Evolutionary conservation across 2,888 invertebrate species (phyloP).

Genomic region (Pristionchus fissidentatus): DNA sequence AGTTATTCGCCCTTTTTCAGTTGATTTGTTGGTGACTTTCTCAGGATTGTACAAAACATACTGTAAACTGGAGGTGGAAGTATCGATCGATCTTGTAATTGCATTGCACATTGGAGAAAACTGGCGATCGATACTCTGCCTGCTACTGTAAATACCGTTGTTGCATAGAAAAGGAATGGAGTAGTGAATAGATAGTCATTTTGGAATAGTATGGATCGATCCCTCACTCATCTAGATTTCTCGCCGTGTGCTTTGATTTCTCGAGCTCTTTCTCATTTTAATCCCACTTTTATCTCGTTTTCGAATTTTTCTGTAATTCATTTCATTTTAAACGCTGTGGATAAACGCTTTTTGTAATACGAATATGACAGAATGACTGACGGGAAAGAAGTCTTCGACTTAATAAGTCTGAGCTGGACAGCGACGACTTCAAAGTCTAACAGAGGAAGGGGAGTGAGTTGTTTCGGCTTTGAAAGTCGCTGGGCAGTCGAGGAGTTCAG

Average conservation of each 20-base stretch:
- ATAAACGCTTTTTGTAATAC: constrained; percentile 25
- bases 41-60: constrained; percentile 32
- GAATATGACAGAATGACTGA: neutral
- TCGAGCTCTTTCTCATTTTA: constrained; percentile 32
- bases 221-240: neutral
- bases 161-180: constrained; percentile 39
- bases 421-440: too few species aligned
- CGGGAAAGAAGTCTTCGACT: too few species aligned
- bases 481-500: too few species aligned
- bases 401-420: too few species aligned
- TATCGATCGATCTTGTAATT: neutral
- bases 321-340: constrained; percentile 35
- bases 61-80: constrained; percentile 1
- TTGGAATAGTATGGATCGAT: constrained; percentile 36
- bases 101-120: neutral
- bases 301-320: neutral
- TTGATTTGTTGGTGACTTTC: constrained; percentile 4
- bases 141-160: constrained; percentile 38
- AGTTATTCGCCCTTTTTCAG: constrained; percentile 12
- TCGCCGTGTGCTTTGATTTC: constrained; percentile 18
- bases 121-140: constrained; percentile 7
- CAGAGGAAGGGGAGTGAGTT: too few species aligned
- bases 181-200: constrained; percentile 15
- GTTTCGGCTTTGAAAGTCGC: too few species aligned
- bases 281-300: neutral